Conservation (phyloP, 2,888 invertebrate genomes). For the Phymatocera aterrima region DNA sequence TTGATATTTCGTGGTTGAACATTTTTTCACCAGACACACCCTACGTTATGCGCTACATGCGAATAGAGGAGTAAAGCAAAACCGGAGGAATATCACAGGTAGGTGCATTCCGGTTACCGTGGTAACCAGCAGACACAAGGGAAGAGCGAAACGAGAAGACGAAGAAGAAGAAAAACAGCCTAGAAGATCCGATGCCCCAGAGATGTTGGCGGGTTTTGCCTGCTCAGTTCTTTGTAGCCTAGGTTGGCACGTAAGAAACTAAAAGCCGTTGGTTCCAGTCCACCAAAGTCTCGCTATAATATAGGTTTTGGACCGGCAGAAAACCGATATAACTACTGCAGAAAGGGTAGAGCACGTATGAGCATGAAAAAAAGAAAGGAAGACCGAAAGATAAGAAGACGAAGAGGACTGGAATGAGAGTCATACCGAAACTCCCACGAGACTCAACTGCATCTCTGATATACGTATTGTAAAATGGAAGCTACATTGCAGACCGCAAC, state of each 20-base stretch:
- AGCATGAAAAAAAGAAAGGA: background rate
- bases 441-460: too few species aligned
- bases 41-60: too few species aligned
- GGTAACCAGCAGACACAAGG: conserved; percentile 10
- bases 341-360: too few species aligned
- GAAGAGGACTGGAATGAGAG: background rate
- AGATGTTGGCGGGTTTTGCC: background rate
- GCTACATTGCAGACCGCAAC: too few species aligned
- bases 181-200: too few species aligned
- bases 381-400: background rate
- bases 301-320: too few species aligned
- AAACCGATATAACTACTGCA: too few species aligned
- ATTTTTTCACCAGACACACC: too few species aligned
- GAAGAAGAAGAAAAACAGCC: background rate
- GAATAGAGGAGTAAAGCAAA: background rate
- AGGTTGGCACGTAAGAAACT: background rate
- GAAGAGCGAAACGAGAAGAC: background rate
- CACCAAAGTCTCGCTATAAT: too few species aligned
- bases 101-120: conserved; percentile 32
- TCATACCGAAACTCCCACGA: background rate
- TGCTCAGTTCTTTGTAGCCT: background rate
- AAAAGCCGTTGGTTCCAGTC: too few species aligned
- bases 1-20: too few species aligned
- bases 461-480: too few species aligned
- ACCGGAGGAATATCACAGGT: conserved; percentile 23